A percentile compares a stretch with the other conserved stretches of the same genome.
These are phyloP conservation scores for Tenualosa ilisha DNA, from an alignment of 2,797 vertebrate genomes.

Conservation along the genomic window DNA sequence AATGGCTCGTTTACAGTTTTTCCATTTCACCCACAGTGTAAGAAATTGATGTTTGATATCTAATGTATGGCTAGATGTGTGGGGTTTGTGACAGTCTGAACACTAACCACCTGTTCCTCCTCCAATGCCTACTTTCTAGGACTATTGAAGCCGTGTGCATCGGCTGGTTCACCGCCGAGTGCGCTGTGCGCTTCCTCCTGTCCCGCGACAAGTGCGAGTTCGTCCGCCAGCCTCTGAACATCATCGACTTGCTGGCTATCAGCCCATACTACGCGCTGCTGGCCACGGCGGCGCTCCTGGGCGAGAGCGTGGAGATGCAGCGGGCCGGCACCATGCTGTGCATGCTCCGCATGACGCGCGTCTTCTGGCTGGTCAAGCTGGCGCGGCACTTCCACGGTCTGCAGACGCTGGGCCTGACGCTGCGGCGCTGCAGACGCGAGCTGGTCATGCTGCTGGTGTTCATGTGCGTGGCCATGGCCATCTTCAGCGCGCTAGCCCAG, in stretches of 20 bases:
- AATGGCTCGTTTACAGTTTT: not conserved
- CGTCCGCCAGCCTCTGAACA: slow-evolving; percentile 93
- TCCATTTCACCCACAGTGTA: not conserved
- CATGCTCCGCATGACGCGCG: slow-evolving; percentile 97
- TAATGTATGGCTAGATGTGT: not conserved
- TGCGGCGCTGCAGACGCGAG: slow-evolving; percentile 94
- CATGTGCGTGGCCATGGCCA: slow-evolving; percentile 98
- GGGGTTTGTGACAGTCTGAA: not conserved
- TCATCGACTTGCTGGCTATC: slow-evolving; percentile 96
- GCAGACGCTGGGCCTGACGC: slow-evolving; percentile 95
- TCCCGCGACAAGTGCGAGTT: slow-evolving; percentile 97
- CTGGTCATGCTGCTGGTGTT: slow-evolving; percentile 99
- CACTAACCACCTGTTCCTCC: not conserved
- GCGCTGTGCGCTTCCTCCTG: slow-evolving; percentile 94
- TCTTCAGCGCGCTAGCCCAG: slow-evolving; percentile 97
- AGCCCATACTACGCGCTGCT: slow-evolving; percentile 95
- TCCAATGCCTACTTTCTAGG: slow-evolving; percentile 66
- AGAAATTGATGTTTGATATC: not conserved
- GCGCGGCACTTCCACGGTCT: slow-evolving; percentile 97
- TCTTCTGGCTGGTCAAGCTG: slow-evolving; percentile 99
- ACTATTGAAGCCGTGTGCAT: slow-evolving; percentile 99
- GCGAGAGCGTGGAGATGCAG: slow-evolving; percentile 92
- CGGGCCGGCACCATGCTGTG: slow-evolving; percentile 92
- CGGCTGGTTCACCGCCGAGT: slow-evolving; percentile 98
- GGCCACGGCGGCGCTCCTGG: slow-evolving; percentile 86